These are phyloP conservation scores for Pangasianodon gigas DNA, from an alignment of 2,113 vertebrate species.

Conservation along the genomic window DNA sequence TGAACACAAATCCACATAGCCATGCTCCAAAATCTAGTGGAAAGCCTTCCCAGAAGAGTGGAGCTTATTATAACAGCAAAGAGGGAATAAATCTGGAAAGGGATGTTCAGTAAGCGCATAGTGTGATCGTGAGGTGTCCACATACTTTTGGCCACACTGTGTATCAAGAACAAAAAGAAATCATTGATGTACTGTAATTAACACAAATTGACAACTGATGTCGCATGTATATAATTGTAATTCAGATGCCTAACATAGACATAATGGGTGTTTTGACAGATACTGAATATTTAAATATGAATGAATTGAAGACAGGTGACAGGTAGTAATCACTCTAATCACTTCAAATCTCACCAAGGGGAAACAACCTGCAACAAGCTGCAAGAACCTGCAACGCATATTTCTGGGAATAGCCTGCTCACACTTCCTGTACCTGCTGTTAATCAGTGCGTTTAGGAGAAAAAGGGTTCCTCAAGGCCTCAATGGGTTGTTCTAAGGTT, in stretches of 20 bases:
- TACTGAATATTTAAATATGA: neutral
- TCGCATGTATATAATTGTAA: neutral
- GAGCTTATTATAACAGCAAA: neutral
- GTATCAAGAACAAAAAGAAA: neutral
- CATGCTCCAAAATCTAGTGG: neutral
- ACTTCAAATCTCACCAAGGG: neutral
- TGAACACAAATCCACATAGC: neutral
- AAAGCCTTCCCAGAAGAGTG: neutral
- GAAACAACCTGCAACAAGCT: no score
- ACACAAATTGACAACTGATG: neutral
- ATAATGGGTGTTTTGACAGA: neutral
- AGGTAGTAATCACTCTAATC: neutral
- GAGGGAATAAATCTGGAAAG: neutral
- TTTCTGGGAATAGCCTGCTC: neutral
- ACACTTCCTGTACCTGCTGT: neutral
- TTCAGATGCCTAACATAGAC: neutral
- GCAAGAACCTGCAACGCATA: no score
- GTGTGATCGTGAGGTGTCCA: neutral
- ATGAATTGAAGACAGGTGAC: neutral
- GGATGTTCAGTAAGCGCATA: neutral
- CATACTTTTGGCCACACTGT: neutral
- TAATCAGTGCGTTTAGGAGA: neutral
- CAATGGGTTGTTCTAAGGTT: neutral
- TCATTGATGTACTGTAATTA: neutral
- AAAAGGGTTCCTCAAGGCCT: neutral